Conservation (phyloP, 2,797 vertebrate species). For the Schizothorax lantsangensis region DNA sequence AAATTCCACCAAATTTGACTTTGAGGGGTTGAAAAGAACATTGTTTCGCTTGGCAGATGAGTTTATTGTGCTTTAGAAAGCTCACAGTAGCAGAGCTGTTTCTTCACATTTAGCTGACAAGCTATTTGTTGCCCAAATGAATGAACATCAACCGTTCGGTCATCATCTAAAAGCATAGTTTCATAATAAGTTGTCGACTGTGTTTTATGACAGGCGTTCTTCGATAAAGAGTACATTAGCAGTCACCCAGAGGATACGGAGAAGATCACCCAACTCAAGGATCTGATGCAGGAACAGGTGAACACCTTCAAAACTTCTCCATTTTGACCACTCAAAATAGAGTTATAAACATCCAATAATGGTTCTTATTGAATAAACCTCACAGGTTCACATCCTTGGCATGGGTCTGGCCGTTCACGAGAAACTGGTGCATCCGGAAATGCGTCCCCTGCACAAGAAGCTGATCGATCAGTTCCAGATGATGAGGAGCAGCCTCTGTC, state of each 20-base stretch:
- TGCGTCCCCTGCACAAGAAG: slow-evolving; percentile 98
- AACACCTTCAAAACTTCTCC: not conserved
- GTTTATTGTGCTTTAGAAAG: not conserved
- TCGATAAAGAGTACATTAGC: slow-evolving; percentile 97
- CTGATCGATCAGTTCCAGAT: slow-evolving; percentile 99
- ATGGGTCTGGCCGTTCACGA: slow-evolving; percentile 96
- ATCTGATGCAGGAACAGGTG: slow-evolving; percentile 99
- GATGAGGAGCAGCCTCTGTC: slow-evolving; percentile 96
- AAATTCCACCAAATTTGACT: not conserved
- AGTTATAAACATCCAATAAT: not conserved
- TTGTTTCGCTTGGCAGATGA: not conserved
- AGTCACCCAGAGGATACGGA: slow-evolving; percentile 95
- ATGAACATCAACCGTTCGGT: not conserved
- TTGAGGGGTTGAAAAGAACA: not conserved
- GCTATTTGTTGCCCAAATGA: not conserved
- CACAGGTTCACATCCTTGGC: slow-evolving; percentile 93
- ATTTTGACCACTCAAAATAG: not conserved
- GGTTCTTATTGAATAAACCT: not conserved
- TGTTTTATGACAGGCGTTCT: slow-evolving; percentile 86
- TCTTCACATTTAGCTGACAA: not conserved
- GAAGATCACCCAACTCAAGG: slow-evolving; percentile 95
- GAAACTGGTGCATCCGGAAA: slow-evolving; percentile 98
- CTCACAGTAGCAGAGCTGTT: not conserved
- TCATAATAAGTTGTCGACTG: not conserved
- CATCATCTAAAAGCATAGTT: not conserved